Evolutionary conservation across 2,797 vertebrate genomes (phyloP).

Genomic region (Dipus sagitta): DNA sequence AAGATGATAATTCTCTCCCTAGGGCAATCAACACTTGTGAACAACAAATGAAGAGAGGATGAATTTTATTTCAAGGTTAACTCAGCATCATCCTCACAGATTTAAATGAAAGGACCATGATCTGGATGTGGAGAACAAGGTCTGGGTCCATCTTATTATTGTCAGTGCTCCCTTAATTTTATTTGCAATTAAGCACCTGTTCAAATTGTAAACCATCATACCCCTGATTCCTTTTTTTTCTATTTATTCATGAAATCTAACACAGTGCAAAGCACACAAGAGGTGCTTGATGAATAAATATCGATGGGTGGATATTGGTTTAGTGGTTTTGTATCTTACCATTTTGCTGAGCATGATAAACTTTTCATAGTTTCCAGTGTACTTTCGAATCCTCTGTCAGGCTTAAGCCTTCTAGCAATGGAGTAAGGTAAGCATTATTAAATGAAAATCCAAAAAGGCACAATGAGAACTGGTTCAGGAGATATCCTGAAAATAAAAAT

Average conservation of each 20-base stretch:
- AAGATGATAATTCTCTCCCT: conserved; percentile 49
- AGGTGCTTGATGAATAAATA: conserved; percentile 9
- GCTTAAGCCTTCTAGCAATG: background rate
- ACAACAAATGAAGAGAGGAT: conserved; percentile 67
- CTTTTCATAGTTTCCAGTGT: background rate
- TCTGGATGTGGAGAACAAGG: conserved; percentile 35
- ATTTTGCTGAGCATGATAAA: conserved; percentile 19
- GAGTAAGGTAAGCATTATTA: background rate
- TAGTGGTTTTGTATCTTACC: conserved; percentile 28
- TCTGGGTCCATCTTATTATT: background rate
- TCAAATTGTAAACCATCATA: background rate
- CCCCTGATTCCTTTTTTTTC: background rate
- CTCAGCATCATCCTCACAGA: conserved; percentile 17
- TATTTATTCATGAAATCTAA: background rate
- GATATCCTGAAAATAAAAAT: conserved; percentile 39
- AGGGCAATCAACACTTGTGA: conserved; percentile 67
- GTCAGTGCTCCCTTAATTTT: conserved; percentile 61
- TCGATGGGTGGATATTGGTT: background rate
- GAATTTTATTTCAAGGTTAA: conserved; percentile 69
- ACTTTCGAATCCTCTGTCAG: conserved; percentile 11
- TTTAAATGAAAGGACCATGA: conserved; percentile 61
- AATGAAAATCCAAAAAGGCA: background rate
- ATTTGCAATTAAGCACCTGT: conserved; percentile 43
- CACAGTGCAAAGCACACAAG: background rate
- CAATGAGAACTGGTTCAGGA: background rate